A percentile compares a stretch with the other conserved stretches of the same genome.
These are phyloP conservation scores for Harpalus rubripes DNA, from an alignment of 2,888 invertebrate genomes.

Conservation along the genomic window DNA sequence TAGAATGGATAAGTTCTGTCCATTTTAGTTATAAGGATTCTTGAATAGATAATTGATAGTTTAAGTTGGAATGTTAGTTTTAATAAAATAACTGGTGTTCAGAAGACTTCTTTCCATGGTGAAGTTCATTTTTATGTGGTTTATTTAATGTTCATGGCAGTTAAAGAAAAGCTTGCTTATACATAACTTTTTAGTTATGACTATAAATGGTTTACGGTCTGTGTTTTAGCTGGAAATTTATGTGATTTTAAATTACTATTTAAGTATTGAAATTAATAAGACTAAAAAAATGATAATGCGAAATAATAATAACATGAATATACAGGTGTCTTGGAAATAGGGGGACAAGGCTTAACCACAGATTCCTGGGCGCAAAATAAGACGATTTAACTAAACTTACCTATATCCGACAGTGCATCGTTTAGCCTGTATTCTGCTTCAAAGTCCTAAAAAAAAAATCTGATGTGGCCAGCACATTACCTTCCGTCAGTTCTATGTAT, in stretches of 20 bases:
- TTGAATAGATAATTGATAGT: conserved; percentile 39
- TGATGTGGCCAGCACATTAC: too few relatives aligned
- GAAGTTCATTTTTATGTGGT: not conserved
- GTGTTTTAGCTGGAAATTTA: not conserved
- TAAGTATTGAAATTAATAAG: not conserved
- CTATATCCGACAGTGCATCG: too few relatives aligned
- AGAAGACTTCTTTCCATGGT: not conserved
- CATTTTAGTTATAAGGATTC: conserved; percentile 47
- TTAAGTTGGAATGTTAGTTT: conserved; percentile 20
- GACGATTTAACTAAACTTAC: too few relatives aligned
- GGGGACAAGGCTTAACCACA: too few relatives aligned
- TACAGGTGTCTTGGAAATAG: too few relatives aligned
- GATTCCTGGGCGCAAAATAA: too few relatives aligned
- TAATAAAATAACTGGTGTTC: not conserved
- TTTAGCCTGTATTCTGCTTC: too few relatives aligned
- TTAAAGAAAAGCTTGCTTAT: not conserved
- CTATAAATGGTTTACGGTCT: not conserved
- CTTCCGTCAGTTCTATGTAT: too few relatives aligned
- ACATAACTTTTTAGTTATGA: not conserved
- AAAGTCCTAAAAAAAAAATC: too few relatives aligned
- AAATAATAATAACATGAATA: too few relatives aligned
- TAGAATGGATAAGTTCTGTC: conserved; percentile 56
- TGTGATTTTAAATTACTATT: not conserved
- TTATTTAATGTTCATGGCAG: not conserved
- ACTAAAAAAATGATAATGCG: not conserved